phyloP scores from a whole-genome alignment of 2,888 invertebrate species.

The Himalopsyche japonica region DNA sequence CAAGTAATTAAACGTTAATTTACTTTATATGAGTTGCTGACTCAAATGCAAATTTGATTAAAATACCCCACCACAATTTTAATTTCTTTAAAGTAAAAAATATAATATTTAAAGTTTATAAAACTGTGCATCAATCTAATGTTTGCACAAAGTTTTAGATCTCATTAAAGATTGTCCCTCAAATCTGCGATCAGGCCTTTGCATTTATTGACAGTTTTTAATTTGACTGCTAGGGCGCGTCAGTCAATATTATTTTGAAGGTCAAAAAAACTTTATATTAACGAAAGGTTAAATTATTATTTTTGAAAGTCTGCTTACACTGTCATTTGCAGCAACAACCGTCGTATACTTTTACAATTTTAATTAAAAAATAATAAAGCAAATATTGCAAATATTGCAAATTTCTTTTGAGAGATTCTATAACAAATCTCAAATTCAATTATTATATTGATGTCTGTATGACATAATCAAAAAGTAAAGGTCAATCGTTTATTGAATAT shows the following conservation, averaged over 20 bases:
- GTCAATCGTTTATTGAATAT: too few species aligned
- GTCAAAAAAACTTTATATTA: not conserved
- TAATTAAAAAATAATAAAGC: too few species aligned
- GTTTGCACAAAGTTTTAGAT: not conserved
- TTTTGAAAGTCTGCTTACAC: not conserved
- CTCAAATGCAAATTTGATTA: too few species aligned
- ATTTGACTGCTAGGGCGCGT: not conserved
- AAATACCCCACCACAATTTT: too few species aligned
- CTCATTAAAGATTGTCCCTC: not conserved
- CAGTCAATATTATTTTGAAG: not conserved
- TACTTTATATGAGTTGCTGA: too few species aligned
- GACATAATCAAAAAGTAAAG: too few species aligned
- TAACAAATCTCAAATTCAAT: too few species aligned
- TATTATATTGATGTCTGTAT: too few species aligned
- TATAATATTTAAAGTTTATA: not conserved
- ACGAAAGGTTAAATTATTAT: not conserved
- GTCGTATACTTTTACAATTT: too few species aligned
- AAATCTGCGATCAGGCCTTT: not conserved
- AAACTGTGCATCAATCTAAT: not conserved
- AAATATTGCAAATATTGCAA: too few species aligned
- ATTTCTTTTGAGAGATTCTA: too few species aligned
- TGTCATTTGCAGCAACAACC: not conserved
- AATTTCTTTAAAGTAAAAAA: not conserved
- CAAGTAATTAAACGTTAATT: too few species aligned
- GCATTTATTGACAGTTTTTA: not conserved